Conservation (phyloP, 2,888 invertebrate species). For the Dastarcus helophoroides region DNA sequence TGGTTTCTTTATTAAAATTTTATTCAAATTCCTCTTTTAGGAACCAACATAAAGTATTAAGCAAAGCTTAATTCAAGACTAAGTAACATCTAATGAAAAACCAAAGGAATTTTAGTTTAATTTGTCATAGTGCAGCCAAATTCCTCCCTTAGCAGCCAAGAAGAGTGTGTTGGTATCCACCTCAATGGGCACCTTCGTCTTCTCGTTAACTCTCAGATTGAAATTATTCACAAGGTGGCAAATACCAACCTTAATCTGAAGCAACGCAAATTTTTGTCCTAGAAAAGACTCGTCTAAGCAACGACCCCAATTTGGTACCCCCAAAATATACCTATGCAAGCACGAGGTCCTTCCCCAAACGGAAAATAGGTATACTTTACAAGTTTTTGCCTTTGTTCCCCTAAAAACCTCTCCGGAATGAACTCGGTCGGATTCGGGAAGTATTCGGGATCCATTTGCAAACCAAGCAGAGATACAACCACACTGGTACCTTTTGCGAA, state of each 20-base stretch:
- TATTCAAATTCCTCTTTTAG: too few species aligned
- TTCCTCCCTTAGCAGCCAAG: background rate
- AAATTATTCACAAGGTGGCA: background rate
- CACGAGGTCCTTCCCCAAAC: background rate
- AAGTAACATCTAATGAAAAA: too few species aligned
- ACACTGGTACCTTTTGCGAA: background rate
- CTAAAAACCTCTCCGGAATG: background rate
- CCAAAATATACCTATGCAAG: too few species aligned
- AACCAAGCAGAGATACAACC: background rate
- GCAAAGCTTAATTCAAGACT: too few species aligned
- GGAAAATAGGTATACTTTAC: background rate
- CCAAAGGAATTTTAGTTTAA: too few species aligned
- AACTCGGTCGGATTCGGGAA: background rate
- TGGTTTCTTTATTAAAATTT: too few species aligned
- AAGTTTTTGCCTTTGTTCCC: background rate
- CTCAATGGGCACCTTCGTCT: background rate
- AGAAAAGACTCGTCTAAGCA: too few species aligned
- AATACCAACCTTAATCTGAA: background rate
- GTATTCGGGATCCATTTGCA: slow-evolving; percentile 1
- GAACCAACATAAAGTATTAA: too few species aligned
- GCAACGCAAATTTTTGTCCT: background rate
- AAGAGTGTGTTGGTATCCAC: background rate
- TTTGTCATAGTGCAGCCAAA: background rate
- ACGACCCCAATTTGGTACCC: too few species aligned
- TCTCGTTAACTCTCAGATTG: background rate